These are phyloP conservation scores for Prinia subflava DNA, from an alignment of 2,113 vertebrate genomes.

Conservation along the genomic window DNA sequence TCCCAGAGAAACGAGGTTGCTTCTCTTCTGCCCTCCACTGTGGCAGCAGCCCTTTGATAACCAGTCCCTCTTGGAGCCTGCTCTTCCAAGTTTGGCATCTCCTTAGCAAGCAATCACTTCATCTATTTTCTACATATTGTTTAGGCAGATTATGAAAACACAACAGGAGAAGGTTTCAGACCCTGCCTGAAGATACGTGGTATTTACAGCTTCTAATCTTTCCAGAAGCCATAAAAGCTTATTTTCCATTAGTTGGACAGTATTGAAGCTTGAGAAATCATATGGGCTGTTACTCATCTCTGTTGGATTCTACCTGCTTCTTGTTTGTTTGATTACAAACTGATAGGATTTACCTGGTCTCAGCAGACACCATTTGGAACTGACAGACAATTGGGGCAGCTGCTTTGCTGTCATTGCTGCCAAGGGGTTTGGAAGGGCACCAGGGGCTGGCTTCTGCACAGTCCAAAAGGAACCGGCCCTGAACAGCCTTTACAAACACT, in stretches of 20 bases:
- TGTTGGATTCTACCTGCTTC: not conserved
- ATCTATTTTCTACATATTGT: not conserved
- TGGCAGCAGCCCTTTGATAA: not conserved
- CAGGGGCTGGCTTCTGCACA: not conserved
- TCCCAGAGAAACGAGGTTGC: not conserved
- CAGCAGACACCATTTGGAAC: not conserved
- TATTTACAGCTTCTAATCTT: not conserved
- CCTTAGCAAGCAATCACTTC: not conserved
- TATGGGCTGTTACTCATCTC: not conserved
- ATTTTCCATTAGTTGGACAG: not conserved
- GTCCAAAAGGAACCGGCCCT: not conserved
- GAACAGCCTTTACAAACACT: not conserved
- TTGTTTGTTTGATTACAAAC: not conserved
- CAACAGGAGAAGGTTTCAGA: not conserved
- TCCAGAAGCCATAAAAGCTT: not conserved
- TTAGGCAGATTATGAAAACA: not conserved
- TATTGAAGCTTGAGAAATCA: not conserved
- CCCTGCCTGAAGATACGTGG: not conserved
- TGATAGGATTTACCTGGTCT: not conserved
- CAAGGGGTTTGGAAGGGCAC: not conserved
- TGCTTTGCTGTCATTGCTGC: not conserved
- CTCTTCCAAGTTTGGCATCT: not conserved
- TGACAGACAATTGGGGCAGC: not conserved
- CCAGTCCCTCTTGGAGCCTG: not conserved
- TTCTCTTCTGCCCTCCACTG: not conserved